Percentiles rank a stretch among this genome's conserved stretches.
phyloP scores from a whole-genome alignment of 2,797 vertebrate species.

The Acrossocheilus wenchowensis region DNA sequence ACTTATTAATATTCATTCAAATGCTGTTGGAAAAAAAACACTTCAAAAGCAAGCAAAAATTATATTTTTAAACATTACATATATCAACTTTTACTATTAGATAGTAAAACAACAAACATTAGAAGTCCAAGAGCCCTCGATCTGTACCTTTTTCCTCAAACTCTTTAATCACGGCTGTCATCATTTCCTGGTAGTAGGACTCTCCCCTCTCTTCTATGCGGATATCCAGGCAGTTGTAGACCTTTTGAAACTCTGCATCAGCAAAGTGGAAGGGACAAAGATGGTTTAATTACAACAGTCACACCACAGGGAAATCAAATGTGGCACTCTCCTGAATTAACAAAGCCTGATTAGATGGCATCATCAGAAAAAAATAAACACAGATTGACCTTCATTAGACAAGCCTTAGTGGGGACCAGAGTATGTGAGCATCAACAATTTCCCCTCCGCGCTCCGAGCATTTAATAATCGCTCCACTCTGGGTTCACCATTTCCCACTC shows the following conservation, averaged over 20 bases:
- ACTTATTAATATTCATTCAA: neutral
- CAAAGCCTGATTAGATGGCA: slow-evolving; percentile 29
- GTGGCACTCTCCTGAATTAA: slow-evolving; percentile 7
- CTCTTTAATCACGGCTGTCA: slow-evolving; percentile 87
- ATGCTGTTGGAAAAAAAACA: too few species aligned
- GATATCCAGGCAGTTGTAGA: slow-evolving; percentile 89
- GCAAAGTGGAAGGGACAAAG: slow-evolving; percentile 16
- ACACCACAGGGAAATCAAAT: slow-evolving; percentile 49
- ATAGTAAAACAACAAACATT: neutral
- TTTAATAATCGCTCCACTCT: too few species aligned
- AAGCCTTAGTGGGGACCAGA: neutral
- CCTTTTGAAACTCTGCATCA: slow-evolving; percentile 90
- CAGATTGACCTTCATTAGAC: slow-evolving; percentile 45
- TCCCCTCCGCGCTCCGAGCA: too few species aligned
- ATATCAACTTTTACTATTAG: neutral
- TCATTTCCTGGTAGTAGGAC: slow-evolving; percentile 91
- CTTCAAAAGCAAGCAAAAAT: neutral
- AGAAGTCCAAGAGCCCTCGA: neutral
- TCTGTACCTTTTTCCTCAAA: slow-evolving; percentile 88
- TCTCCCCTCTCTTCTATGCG: slow-evolving; percentile 88
- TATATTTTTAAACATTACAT: neutral
- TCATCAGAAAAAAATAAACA: slow-evolving; percentile 27
- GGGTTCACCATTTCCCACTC: too few species aligned
- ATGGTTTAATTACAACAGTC: slow-evolving; percentile 49
- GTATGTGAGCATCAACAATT: too few species aligned